A percentile compares a stretch with the other conserved stretches of the same genome.
Conservation (phyloP, 2,113 vertebrate genomes). For the Cisticola juncidis region DNA sequence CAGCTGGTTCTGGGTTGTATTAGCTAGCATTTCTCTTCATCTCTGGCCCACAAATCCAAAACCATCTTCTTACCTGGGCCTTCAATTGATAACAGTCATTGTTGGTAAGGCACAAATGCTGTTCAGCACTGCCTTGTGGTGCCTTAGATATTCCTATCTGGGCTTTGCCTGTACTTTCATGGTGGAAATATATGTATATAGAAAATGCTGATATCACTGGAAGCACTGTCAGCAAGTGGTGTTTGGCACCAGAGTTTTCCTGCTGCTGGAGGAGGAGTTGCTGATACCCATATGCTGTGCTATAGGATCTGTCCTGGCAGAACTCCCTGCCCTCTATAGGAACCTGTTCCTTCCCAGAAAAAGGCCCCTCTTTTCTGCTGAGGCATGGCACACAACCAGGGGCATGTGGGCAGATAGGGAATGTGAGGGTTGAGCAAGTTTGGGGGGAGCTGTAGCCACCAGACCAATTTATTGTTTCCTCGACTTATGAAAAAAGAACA, state of each 20-base stretch:
- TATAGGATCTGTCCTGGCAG: background rate
- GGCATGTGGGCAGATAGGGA: accelerated
- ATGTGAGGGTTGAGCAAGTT: background rate
- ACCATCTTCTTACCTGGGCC: background rate
- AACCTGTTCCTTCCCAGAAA: background rate
- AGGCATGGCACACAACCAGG: background rate
- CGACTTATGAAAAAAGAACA: accelerated
- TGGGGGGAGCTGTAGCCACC: background rate
- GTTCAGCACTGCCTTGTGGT: background rate
- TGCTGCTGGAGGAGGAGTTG: background rate
- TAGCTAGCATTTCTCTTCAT: background rate
- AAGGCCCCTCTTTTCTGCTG: background rate
- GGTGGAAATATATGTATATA: background rate
- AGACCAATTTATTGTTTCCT: background rate
- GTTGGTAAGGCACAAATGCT: background rate
- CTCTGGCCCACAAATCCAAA: background rate
- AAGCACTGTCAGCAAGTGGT: background rate
- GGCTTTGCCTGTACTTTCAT: background rate
- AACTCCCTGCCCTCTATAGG: background rate
- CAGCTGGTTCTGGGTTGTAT: background rate
- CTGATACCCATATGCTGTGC: background rate
- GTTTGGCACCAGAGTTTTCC: background rate
- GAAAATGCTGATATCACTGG: background rate
- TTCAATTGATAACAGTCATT: background rate
- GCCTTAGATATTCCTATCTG: background rate